These are phyloP conservation scores for Sus cebifrons DNA, from an alignment of 2,797 vertebrate species.

Conservation along the genomic window DNA sequence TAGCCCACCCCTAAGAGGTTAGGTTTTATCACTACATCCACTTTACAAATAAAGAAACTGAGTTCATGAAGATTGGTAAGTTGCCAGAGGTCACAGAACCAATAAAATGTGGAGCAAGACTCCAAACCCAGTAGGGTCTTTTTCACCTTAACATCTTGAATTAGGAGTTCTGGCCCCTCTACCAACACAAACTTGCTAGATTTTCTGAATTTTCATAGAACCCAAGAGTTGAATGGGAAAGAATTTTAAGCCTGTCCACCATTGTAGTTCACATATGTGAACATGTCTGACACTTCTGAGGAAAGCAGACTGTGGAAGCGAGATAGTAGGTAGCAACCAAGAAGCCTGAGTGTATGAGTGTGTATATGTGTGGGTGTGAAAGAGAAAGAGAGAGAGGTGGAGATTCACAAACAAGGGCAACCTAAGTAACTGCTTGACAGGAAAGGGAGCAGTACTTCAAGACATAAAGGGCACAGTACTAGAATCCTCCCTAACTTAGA, in stretches of 20 bases:
- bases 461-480: not conserved
- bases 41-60: constrained; percentile 3
- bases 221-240: not conserved
- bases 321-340: not conserved
- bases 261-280: not conserved
- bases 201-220: constrained; percentile 21
- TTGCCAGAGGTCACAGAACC: constrained; percentile 32
- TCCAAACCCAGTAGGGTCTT: not conserved
- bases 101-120: not conserved
- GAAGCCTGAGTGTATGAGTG: not conserved
- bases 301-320: not conserved
- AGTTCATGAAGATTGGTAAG: not conserved
- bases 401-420: not conserved
- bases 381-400: not conserved
- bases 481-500: not conserved
- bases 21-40: not conserved
- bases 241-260: not conserved
- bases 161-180: not conserved
- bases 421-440: not conserved
- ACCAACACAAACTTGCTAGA: not conserved
- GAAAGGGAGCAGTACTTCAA: not conserved
- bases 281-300: not conserved
- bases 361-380: not conserved
- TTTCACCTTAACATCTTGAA: not conserved
- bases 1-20: not conserved